phyloP scores from a whole-genome alignment of 2,888 invertebrate species.

The Nasonovia ribisnigri region DNA sequence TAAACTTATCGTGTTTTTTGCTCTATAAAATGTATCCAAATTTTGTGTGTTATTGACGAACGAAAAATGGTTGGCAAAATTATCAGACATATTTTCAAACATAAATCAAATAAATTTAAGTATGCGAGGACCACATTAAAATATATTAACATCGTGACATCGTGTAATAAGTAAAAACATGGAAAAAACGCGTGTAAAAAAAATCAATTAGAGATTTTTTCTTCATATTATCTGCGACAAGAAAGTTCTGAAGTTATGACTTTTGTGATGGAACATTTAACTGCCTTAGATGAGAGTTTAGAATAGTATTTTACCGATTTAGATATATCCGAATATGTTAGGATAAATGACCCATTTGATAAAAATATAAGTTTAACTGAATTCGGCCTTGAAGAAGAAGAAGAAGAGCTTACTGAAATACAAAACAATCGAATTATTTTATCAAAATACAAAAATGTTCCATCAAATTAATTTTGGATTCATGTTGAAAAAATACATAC shows the following conservation, averaged over 20 bases:
- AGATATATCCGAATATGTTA: background rate
- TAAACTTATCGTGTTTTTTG: too few species aligned
- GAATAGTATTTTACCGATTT: background rate
- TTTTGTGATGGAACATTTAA: background rate
- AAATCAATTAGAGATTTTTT: background rate
- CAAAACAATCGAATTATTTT: conserved; percentile 28
- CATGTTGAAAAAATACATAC: background rate
- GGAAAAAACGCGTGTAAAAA: conserved; percentile 10
- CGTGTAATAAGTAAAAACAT: conserved; percentile 4
- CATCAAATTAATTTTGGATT: conserved; percentile 23
- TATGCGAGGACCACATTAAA: conserved; percentile 6
- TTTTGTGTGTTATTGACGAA: too few species aligned
- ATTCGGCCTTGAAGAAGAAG: conserved; percentile 22
- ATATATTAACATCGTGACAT: conserved; percentile 11
- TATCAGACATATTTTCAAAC: too few species aligned
- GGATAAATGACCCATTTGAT: conserved; percentile 19
- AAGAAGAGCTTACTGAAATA: conserved; percentile 27
- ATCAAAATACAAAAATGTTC: conserved; percentile 22
- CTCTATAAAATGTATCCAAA: too few species aligned
- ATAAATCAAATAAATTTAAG: conserved; percentile 6
- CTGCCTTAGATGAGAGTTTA: background rate
- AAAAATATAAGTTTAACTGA: conserved; percentile 11
- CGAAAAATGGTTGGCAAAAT: too few species aligned
- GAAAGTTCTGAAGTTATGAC: background rate
- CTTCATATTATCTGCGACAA: background rate